These are phyloP conservation scores for Crambe crambe DNA, from an alignment of 37 sponge, comb jelly and placozoan species.

Conservation along the genomic window DNA sequence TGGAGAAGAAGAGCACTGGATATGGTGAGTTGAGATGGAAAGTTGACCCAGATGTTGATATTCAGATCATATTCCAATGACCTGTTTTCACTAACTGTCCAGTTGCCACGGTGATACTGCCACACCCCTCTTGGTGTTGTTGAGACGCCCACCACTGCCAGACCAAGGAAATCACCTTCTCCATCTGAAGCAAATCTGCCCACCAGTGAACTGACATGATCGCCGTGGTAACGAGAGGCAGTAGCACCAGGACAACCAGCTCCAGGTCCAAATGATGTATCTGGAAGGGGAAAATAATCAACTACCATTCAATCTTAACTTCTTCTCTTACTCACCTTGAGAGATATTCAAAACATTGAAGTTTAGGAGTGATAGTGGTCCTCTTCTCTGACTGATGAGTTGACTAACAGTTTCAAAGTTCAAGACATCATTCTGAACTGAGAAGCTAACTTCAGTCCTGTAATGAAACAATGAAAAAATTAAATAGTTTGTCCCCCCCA, in stretches of 20 bases:
- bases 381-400: background rate
- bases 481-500: no score
- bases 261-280: conserved; percentile 69
- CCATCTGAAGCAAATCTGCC: conserved; percentile 32
- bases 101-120: conserved; percentile 75
- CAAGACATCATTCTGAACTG: conserved; percentile 15
- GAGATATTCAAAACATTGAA: conserved; percentile 1
- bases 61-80: background rate
- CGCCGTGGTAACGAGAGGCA: conserved; percentile 21
- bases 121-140: conserved; percentile 49
- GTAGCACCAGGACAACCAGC: conserved; percentile 45
- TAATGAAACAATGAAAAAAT: no score
- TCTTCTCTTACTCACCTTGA: conserved; percentile 25
- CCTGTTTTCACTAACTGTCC: background rate
- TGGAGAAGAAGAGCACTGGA: conserved; percentile 65
- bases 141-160: conserved; percentile 47
- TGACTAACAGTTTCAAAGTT: conserved; percentile 8
- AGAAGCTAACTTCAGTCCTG: conserved; percentile 46
- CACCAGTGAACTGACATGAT: conserved; percentile 35
- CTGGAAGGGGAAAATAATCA: conserved; percentile 20
- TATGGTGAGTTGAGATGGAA: conserved; percentile 39
- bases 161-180: conserved; percentile 56
- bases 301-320: background rate
- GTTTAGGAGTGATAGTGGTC: conserved; percentile 1
- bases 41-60: conserved; percentile 60